A percentile compares a stretch with the other conserved stretches of the same genome.
Evolutionary conservation across 1,140 invertebrate genomes (phyloP).

Genomic region (Vanessa tameamea): DNA sequence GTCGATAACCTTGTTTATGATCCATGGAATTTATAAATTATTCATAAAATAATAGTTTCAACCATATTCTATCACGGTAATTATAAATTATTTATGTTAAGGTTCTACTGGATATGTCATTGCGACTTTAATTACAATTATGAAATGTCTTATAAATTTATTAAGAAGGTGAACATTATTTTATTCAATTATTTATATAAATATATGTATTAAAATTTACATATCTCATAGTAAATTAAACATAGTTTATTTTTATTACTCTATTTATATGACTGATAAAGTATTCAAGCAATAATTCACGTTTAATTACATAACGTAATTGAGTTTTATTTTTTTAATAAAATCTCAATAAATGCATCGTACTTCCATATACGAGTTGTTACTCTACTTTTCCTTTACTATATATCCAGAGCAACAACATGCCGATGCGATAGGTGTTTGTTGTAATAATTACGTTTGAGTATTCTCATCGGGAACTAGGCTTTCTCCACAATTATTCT

Average conservation of each 20-base stretch:
- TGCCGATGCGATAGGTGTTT: neutral
- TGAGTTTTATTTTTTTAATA: too few species aligned
- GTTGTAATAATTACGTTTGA: constrained; percentile 36
- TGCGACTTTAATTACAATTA: neutral
- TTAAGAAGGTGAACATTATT: neutral
- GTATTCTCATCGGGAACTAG: constrained; percentile 43
- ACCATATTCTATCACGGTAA: constrained; percentile 27
- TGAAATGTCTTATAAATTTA: neutral
- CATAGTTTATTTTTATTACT: too few species aligned
- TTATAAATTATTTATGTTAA: constrained; percentile 35
- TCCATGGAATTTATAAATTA: constrained; percentile 34
- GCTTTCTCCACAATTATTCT: constrained; percentile 76
- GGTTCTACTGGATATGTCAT: constrained; percentile 16
- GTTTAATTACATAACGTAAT: too few species aligned
- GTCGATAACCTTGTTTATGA: constrained; percentile 26
- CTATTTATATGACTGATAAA: too few species aligned
- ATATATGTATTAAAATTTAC: too few species aligned
- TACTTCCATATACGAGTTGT: neutral
- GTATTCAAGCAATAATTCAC: too few species aligned
- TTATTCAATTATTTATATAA: too few species aligned
- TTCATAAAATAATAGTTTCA: constrained; percentile 32
- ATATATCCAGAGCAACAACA: neutral
- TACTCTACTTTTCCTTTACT: too few species aligned
- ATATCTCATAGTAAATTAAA: too few species aligned
- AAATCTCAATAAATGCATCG: neutral